Conservation (phyloP, 2,797 vertebrate genomes). For the Acanthurus lineatus region DNA sequence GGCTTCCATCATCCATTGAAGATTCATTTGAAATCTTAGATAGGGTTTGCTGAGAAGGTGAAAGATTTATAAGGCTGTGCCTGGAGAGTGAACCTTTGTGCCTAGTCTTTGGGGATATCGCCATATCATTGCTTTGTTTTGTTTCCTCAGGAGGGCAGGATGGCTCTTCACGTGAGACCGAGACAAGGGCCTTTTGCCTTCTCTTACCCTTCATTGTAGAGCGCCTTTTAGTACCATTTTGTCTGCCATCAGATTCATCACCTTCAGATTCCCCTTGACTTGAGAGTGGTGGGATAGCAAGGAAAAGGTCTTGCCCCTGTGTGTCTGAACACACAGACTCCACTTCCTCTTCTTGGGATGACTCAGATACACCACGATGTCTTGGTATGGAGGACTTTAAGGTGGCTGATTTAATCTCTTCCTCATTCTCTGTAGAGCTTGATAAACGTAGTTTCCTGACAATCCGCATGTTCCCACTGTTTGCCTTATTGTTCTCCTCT, state of each 20-base stretch:
- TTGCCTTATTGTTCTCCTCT: constrained; percentile 63
- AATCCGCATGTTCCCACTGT: constrained; percentile 68
- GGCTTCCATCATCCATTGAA: constrained; percentile 70
- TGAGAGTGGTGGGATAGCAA: constrained; percentile 77
- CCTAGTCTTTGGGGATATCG: constrained; percentile 48
- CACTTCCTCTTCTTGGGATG: constrained; percentile 83
- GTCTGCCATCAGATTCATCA: constrained; percentile 72
- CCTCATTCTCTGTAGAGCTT: constrained; percentile 77
- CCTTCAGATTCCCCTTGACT: constrained; percentile 84
- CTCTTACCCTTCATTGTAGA: constrained; percentile 63
- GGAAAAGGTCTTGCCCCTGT: constrained; percentile 77
- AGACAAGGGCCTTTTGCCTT: constrained; percentile 74
- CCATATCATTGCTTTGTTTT: constrained; percentile 19
- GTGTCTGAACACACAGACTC: constrained; percentile 77
- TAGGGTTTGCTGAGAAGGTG: constrained; percentile 55
- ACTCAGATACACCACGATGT: constrained; percentile 69
- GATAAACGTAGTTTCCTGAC: constrained; percentile 82
- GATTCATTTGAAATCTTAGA: constrained; percentile 66
- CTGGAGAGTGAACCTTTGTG: constrained; percentile 61
- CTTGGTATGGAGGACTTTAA: constrained; percentile 57
- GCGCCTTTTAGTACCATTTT: constrained; percentile 52
- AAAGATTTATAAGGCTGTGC: constrained; percentile 71
- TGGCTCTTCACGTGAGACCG: constrained; percentile 77
- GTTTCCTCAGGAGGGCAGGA: constrained; percentile 75
- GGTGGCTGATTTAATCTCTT: constrained; percentile 67